These are phyloP conservation scores for Drosophila parvula DNA, from an alignment of 1,140 invertebrate genomes.

Conservation along the genomic window DNA sequence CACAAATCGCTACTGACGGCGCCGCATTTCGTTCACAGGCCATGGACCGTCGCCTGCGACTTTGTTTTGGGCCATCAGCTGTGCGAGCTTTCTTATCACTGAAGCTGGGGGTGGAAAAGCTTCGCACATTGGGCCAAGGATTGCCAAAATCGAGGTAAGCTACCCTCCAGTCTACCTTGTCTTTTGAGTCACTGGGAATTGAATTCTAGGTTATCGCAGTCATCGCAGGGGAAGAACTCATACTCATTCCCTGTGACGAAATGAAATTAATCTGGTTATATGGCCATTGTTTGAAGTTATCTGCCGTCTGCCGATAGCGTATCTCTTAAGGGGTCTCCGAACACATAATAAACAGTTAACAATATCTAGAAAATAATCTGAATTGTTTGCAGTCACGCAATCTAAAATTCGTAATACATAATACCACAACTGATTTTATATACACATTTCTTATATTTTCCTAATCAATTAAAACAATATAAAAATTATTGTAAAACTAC, in stretches of 20 bases:
- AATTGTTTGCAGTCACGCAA: not conserved
- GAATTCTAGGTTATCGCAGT: not conserved
- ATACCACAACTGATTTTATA: no score
- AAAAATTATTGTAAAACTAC: not conserved
- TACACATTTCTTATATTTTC: not conserved
- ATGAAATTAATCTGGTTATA: not conserved
- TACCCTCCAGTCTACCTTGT: not conserved
- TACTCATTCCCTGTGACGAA: not conserved
- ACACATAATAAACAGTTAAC: no score
- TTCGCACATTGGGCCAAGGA: conserved; percentile 52
- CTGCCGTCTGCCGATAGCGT: conserved; percentile 4
- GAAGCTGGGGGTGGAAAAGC: conserved; percentile 67
- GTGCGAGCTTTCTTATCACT: conserved; percentile 76
- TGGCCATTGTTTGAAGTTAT: not conserved
- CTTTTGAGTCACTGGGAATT: not conserved
- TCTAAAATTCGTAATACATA: not conserved
- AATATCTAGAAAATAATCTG: not conserved
- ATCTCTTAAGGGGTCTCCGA: not conserved
- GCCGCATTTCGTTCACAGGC: conserved; percentile 38
- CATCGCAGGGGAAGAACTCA: not conserved
- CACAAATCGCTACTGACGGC: conserved; percentile 60
- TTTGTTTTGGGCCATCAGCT: conserved; percentile 71
- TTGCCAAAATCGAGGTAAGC: not conserved
- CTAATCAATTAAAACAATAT: no score
- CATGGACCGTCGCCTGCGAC: conserved; percentile 43